Percentiles rank a stretch among this genome's conserved stretches.
Evolutionary conservation across 2,888 invertebrate species (phyloP).

Genomic region (Chrysolina americana): DNA sequence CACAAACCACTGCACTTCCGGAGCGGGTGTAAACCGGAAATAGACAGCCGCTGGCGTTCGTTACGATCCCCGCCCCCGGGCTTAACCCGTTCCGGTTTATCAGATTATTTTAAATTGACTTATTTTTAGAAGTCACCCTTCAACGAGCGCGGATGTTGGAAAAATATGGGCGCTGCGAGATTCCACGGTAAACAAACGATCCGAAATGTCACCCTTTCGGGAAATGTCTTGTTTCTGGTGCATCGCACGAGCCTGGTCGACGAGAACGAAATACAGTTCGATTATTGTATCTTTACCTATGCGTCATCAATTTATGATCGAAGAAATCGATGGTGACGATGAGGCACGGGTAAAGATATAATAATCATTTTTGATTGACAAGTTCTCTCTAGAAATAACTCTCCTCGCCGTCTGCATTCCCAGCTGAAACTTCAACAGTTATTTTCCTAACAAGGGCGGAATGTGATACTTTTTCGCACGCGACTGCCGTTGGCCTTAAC

Average conservation of each 20-base stretch:
- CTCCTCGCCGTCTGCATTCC: too few species aligned
- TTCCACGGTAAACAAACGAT: not conserved
- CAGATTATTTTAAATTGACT: constrained; percentile 44
- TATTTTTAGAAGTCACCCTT: constrained; percentile 40
- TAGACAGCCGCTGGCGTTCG: constrained; percentile 61
- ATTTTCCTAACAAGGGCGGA: too few species aligned
- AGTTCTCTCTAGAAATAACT: too few species aligned
- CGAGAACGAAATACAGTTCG: not conserved
- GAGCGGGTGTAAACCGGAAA: constrained; percentile 63
- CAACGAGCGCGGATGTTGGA: not conserved
- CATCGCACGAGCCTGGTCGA: not conserved
- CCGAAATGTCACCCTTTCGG: not conserved
- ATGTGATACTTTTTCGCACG: too few species aligned
- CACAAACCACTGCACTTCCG: constrained; percentile 65
- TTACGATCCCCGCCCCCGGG: constrained; percentile 46
- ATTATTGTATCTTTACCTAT: not conserved
- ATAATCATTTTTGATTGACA: too few species aligned
- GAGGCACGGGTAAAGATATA: too few species aligned
- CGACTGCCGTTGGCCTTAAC: too few species aligned
- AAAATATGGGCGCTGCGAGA: constrained; percentile 1
- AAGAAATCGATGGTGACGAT: too few species aligned
- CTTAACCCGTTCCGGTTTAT: constrained; percentile 49
- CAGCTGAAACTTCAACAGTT: too few species aligned
- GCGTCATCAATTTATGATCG: too few species aligned
- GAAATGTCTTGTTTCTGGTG: constrained; percentile 2